Evolutionary conservation across 30 jellyfish, hydroid and myxozoan genomes (phyloP).

Genomic region (Aurelia sp.): DNA sequence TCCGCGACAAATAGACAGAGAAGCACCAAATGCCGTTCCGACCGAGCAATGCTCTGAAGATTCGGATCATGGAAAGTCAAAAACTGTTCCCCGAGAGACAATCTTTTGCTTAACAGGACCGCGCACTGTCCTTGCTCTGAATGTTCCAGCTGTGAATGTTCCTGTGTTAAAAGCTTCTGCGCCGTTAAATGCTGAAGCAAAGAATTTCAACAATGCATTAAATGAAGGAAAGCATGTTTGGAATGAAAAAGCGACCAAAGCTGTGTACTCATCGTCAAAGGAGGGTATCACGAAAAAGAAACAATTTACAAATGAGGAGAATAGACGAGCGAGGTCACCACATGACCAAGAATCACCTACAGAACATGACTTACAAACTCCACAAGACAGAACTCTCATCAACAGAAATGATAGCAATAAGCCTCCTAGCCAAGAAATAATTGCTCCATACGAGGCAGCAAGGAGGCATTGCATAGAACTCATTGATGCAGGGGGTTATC

Average conservation of each 20-base stretch:
- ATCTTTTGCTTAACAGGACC: background rate
- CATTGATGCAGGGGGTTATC: slow-evolving; percentile 31
- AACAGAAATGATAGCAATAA: background rate
- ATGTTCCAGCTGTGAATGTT: background rate
- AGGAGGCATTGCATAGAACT: slow-evolving; percentile 10
- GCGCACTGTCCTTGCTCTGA: background rate
- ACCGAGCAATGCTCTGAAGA: background rate
- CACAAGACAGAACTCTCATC: background rate
- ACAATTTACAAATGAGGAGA: background rate
- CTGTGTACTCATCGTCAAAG: background rate
- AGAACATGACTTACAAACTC: background rate
- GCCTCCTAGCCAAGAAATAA: background rate
- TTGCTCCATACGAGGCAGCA: slow-evolving; percentile 11
- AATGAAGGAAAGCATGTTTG: background rate
- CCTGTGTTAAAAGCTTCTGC: background rate
- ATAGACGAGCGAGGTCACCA: background rate
- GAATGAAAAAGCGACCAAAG: background rate
- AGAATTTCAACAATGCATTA: background rate
- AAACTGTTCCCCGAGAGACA: background rate
- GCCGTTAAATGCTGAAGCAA: background rate
- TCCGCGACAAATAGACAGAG: too few relatives aligned
- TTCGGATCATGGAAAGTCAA: background rate
- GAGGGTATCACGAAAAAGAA: background rate
- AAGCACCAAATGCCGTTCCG: background rate
- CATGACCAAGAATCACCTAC: background rate